phyloP scores from a whole-genome alignment of 1,140 invertebrate genomes.

The Helicorthomorpha holstii region DNA sequence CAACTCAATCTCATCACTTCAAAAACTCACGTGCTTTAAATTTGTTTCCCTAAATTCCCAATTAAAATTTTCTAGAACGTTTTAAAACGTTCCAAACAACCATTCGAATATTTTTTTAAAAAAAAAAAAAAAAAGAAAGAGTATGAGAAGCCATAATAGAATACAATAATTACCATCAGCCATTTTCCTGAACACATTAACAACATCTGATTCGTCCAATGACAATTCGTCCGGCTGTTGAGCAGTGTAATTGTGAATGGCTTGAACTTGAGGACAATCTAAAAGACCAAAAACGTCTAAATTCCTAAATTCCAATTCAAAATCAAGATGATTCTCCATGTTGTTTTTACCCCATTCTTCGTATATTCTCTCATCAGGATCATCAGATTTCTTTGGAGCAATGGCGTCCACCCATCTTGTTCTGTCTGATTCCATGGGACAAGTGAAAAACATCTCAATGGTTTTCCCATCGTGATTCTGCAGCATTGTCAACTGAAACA shows the following conservation, averaged over 20 bases:
- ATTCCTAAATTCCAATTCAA: too few species aligned
- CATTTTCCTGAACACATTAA: constrained; percentile 81
- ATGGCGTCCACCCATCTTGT: constrained; percentile 72
- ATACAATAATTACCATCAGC: constrained; percentile 76
- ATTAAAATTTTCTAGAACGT: too few species aligned
- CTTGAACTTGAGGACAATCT: constrained; percentile 47
- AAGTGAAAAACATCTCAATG: constrained; percentile 57
- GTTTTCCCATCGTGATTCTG: constrained; percentile 62
- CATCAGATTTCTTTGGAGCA: constrained; percentile 42
- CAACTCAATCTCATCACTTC: too few species aligned
- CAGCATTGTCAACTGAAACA: constrained; percentile 59
- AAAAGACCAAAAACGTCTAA: constrained; percentile 8
- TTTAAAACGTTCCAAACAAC: too few species aligned
- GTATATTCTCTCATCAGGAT: constrained; percentile 72
- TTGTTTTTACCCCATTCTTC: constrained; percentile 70
- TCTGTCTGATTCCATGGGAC: constrained; percentile 44
- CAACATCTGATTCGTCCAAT: constrained; percentile 64
- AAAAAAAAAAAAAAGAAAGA: too few species aligned
- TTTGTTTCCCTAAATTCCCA: too few species aligned
- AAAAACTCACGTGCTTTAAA: too few species aligned
- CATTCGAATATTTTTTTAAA: too few species aligned
- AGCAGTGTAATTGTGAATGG: constrained; percentile 55
- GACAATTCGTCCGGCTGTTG: constrained; percentile 74
- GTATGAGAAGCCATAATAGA: too few species aligned
- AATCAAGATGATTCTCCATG: too few species aligned